phyloP scores from a whole-genome alignment of 2,797 vertebrate species.

The Diplodus puntazzo region DNA sequence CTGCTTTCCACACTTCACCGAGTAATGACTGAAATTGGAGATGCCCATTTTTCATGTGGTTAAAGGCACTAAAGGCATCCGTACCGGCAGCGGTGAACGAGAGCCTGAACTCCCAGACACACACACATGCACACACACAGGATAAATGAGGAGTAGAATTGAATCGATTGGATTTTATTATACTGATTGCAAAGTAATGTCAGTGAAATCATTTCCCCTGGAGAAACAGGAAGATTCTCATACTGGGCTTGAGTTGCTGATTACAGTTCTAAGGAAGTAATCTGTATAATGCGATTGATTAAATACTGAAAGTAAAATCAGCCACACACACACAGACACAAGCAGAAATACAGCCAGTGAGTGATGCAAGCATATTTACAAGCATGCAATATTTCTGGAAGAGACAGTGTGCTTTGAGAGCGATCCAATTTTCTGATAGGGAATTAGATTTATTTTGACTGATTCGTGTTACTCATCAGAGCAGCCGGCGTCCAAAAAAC shows the following conservation, averaged over 20 bases:
- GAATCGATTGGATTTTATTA: conserved; percentile 40
- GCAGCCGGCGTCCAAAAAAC: conserved; percentile 27
- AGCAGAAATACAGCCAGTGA: conserved; percentile 39
- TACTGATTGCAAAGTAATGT: conserved; percentile 32
- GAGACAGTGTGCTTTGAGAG: conserved; percentile 49
- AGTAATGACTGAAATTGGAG: conserved; percentile 81
- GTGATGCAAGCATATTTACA: conserved; percentile 55
- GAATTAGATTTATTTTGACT: conserved; percentile 70
- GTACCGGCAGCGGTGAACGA: conserved; percentile 54
- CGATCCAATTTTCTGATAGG: conserved; percentile 65
- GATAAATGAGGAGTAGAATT: conserved; percentile 23
- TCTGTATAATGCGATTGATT: conserved; percentile 34
- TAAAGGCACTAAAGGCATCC: conserved; percentile 75
- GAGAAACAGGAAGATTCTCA: not conserved
- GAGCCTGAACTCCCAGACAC: conserved; percentile 42
- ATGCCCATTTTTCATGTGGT: conserved; percentile 71
- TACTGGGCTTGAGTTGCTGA: conserved; percentile 19
- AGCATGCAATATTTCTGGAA: conserved; percentile 43
- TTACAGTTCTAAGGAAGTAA: conserved; percentile 20
- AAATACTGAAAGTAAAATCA: conserved; percentile 32
- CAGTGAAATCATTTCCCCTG: conserved; percentile 25
- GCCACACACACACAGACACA: conserved; percentile 1
- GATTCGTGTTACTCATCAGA: conserved; percentile 50
- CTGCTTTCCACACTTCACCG: conserved; percentile 71
- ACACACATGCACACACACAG: conserved; percentile 11